Conservation (phyloP, 1,140 invertebrate genomes). For the Theocolax elegans region DNA sequence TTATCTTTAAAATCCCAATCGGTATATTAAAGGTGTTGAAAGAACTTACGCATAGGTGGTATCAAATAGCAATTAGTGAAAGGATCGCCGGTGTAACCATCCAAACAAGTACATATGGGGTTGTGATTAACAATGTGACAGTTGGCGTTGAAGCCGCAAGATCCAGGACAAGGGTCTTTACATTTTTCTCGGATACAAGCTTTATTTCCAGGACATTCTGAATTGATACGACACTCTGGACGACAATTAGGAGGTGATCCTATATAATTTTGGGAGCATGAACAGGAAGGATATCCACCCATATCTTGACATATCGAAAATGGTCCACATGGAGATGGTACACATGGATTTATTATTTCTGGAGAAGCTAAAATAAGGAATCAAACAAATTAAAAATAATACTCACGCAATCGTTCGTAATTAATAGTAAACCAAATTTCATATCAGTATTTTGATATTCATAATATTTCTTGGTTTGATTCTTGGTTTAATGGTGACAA, state of each 20-base stretch:
- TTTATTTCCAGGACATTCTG: conserved; percentile 72
- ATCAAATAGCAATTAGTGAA: conserved; percentile 70
- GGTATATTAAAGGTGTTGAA: conserved; percentile 1
- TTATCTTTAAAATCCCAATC: too few relatives aligned
- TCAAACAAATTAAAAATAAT: not conserved
- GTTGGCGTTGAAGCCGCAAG: conserved; percentile 73
- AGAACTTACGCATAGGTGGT: conserved; percentile 67
- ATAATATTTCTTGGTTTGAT: too few relatives aligned
- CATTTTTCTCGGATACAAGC: conserved; percentile 79
- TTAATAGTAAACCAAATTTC: too few relatives aligned
- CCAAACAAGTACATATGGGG: conserved; percentile 71
- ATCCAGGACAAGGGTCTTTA: conserved; percentile 74
- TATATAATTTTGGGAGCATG: conserved; percentile 58
- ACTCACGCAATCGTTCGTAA: too few relatives aligned
- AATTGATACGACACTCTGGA: conserved; percentile 70
- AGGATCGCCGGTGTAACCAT: conserved; percentile 73
- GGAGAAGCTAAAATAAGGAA: conserved; percentile 24
- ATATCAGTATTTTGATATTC: too few relatives aligned
- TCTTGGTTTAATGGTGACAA: too few relatives aligned
- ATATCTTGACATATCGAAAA: conserved; percentile 74
- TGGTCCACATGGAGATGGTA: conserved; percentile 77
- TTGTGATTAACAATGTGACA: conserved; percentile 75
- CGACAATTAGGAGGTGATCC: conserved; percentile 61
- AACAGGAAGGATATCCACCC: conserved; percentile 65
- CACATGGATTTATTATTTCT: conserved; percentile 63